These are phyloP conservation scores for Erithacus rubecula DNA, from an alignment of 2,797 vertebrate species.

Conservation along the genomic window DNA sequence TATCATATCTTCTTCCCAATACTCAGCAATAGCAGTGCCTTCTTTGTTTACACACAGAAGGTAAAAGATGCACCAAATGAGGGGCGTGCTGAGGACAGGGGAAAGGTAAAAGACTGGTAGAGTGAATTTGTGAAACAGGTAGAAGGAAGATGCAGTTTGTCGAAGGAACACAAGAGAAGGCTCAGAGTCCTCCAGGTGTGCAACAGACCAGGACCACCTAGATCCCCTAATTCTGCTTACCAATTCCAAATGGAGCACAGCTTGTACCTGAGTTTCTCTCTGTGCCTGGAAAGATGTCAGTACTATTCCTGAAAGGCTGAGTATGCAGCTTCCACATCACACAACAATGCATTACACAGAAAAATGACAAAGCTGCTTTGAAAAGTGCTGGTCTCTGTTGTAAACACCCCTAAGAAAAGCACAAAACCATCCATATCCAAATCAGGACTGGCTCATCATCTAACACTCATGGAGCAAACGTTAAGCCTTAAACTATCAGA, in stretches of 20 bases:
- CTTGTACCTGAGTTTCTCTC: background rate
- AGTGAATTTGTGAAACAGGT: background rate
- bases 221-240: background rate
- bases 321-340: rapidly evolving
- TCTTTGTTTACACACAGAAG: background rate
- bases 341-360: background rate
- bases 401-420: background rate
- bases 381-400: background rate
- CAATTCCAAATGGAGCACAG: background rate
- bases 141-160: background rate
- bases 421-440: background rate
- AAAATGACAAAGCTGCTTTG: background rate
- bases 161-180: background rate
- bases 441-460: background rate
- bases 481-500: background rate
- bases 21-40: background rate
- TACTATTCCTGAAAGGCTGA: background rate
- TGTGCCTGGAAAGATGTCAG: background rate
- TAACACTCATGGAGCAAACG: background rate
- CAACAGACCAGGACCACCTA: background rate
- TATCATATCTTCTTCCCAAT: background rate
- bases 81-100: background rate
- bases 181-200: background rate
- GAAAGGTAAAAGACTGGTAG: background rate
- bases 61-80: background rate